Evolutionary conservation across 1,140 invertebrate genomes (phyloP).

Genomic region (Drosophila carrolli): DNA sequence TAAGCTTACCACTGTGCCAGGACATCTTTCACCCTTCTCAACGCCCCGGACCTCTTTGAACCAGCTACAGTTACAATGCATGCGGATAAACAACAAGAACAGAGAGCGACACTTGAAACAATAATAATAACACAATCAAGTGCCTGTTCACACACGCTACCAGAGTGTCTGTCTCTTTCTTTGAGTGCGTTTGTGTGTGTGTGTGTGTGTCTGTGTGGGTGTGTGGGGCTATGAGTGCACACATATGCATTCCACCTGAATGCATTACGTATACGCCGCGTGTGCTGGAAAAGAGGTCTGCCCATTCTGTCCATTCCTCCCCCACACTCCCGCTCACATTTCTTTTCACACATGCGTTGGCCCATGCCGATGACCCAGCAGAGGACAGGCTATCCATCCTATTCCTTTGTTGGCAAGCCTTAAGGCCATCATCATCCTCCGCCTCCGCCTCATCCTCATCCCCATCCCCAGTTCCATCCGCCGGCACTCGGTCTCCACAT

Average conservation of each 20-base stretch:
- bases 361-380: slow-evolving; percentile 36
- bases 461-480: background rate
- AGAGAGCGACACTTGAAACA: slow-evolving; percentile 78
- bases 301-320: slow-evolving; percentile 9
- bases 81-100: slow-evolving; percentile 71
- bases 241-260: slow-evolving; percentile 59
- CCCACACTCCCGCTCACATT: slow-evolving; percentile 20
- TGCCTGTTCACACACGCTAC: slow-evolving; percentile 65
- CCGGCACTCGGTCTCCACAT: background rate
- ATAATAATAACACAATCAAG: slow-evolving; percentile 83
- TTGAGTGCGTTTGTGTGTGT: background rate
- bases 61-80: slow-evolving; percentile 68
- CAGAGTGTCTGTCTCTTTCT: slow-evolving; percentile 18
- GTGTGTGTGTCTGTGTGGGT: background rate
- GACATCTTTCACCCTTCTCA: slow-evolving; percentile 8
- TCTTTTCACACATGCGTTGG: slow-evolving; percentile 74
- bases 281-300: slow-evolving; percentile 14
- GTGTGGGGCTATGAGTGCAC: slow-evolving; percentile 34
- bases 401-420: slow-evolving; percentile 69
- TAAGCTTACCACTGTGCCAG: slow-evolving; percentile 26
- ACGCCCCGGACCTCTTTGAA: slow-evolving; percentile 33
- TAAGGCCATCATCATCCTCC: slow-evolving; percentile 57
- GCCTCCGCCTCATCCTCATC: background rate
- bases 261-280: slow-evolving; percentile 74
- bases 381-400: slow-evolving; percentile 41